A percentile compares a stretch with the other conserved stretches of the same genome.
phyloP scores from a whole-genome alignment of 2,797 vertebrate species.

The Acridotheres tristis region DNA sequence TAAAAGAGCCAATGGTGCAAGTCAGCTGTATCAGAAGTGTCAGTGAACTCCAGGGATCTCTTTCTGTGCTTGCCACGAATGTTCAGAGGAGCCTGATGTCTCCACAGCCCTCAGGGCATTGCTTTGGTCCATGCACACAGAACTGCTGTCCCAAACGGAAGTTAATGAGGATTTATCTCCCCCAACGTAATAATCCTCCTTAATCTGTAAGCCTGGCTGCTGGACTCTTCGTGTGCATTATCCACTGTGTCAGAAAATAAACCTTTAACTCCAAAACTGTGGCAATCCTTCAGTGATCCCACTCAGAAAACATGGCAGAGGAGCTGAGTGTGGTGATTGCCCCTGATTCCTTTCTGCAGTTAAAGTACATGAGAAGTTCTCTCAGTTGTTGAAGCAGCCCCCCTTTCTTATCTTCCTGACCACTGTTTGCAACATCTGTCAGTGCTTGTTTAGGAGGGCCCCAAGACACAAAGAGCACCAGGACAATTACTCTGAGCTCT shows the following conservation, averaged over 20 bases:
- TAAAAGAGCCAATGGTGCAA: background rate
- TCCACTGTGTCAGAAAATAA: background rate
- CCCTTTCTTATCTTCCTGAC: slow-evolving; percentile 18
- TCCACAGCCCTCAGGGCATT: background rate
- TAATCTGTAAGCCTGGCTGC: background rate
- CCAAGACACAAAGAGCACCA: background rate
- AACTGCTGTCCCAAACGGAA: background rate
- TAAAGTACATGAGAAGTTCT: background rate
- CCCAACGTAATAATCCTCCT: background rate
- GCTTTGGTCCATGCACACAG: background rate
- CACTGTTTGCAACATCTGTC: slow-evolving; percentile 31
- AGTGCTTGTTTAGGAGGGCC: slow-evolving; percentile 11
- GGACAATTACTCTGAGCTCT: background rate
- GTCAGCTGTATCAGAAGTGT: background rate
- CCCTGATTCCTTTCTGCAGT: background rate
- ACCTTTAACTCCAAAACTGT: background rate
- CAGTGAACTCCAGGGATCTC: background rate
- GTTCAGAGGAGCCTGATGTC: background rate
- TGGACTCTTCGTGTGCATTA: background rate
- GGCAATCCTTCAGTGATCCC: background rate
- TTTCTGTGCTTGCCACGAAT: background rate
- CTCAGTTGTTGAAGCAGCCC: background rate
- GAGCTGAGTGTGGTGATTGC: background rate
- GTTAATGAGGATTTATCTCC: background rate
- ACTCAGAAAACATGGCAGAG: background rate